Conservation (phyloP, 23 tunicate species). For the Botrylloides violaceus region DNA sequence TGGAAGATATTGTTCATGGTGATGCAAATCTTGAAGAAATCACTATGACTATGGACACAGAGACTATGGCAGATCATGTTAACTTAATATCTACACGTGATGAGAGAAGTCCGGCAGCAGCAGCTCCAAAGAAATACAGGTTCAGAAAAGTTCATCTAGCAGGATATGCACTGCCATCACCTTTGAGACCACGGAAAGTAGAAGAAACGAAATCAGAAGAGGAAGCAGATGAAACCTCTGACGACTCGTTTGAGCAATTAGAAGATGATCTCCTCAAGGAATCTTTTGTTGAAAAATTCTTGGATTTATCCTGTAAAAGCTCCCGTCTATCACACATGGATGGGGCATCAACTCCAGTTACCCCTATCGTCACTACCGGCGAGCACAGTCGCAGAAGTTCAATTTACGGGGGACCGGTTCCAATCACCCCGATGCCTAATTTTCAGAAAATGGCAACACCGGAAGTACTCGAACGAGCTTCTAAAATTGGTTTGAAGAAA, state of each 20-base stretch:
- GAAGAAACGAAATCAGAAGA: too few species aligned
- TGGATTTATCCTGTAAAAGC: too few species aligned
- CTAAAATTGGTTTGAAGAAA: conserved; percentile 35
- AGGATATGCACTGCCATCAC: conserved; percentile 8
- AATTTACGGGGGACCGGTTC: conserved; percentile 2
- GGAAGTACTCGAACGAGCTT: conserved; percentile 18
- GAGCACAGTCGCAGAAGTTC: too few species aligned
- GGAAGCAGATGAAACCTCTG: too few species aligned
- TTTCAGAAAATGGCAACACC: conserved; percentile 18
- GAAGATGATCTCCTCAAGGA: background rate
- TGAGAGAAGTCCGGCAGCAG: background rate
- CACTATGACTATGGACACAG: background rate
- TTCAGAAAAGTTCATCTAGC: background rate
- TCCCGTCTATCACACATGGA: too few species aligned
- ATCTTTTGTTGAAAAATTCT: background rate
- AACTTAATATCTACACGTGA: background rate
- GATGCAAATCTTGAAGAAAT: background rate
- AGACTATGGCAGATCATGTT: background rate
- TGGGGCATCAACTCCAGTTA: too few species aligned
- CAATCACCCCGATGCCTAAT: conserved; percentile 25
- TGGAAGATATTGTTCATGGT: background rate
- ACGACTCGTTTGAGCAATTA: too few species aligned
- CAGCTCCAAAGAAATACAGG: conserved; percentile 3
- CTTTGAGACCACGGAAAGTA: too few species aligned
- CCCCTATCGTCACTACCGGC: too few species aligned